These are phyloP conservation scores for Notarius quadriscutis DNA, from an alignment of 2,113 vertebrate genomes.

Conservation along the genomic window DNA sequence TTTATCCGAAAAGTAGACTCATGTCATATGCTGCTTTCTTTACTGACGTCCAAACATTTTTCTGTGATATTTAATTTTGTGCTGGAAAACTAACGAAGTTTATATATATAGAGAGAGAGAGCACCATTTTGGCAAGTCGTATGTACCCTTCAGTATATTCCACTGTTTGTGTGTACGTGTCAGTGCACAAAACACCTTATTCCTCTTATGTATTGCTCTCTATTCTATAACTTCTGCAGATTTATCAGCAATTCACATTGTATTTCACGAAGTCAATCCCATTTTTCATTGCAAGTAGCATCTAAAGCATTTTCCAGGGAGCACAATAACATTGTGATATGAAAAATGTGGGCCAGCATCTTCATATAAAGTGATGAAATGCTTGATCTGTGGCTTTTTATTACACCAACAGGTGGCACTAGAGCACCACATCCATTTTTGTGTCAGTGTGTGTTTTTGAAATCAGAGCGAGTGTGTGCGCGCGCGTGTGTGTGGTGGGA, in stretches of 20 bases:
- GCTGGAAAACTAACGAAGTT: no score
- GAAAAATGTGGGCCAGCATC: slow-evolving; percentile 28
- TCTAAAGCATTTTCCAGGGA: slow-evolving; percentile 31
- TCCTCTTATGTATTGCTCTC: neutral
- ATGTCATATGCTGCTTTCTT: no score
- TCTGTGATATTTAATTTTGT: no score
- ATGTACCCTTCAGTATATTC: neutral
- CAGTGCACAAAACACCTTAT: neutral
- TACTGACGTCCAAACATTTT: no score
- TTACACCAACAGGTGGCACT: slow-evolving; percentile 74
- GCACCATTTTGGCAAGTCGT: neutral
- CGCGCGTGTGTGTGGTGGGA: slow-evolving; percentile 1
- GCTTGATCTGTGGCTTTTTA: neutral
- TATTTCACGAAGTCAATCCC: neutral
- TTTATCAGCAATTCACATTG: slow-evolving; percentile 18
- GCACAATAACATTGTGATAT: slow-evolving; percentile 25
- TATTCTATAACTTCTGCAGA: slow-evolving; percentile 16
- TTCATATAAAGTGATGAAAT: neutral
- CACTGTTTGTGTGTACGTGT: neutral
- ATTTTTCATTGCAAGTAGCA: slow-evolving; percentile 29
- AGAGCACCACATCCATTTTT: slow-evolving; percentile 57
- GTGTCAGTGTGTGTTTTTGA: neutral
- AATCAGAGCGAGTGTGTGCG: neutral
- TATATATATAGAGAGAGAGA: no score
- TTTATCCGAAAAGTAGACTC: no score